These are phyloP conservation scores for Bos taurus DNA, from an alignment of 2,113 vertebrate genomes.

Conservation along the genomic window DNA sequence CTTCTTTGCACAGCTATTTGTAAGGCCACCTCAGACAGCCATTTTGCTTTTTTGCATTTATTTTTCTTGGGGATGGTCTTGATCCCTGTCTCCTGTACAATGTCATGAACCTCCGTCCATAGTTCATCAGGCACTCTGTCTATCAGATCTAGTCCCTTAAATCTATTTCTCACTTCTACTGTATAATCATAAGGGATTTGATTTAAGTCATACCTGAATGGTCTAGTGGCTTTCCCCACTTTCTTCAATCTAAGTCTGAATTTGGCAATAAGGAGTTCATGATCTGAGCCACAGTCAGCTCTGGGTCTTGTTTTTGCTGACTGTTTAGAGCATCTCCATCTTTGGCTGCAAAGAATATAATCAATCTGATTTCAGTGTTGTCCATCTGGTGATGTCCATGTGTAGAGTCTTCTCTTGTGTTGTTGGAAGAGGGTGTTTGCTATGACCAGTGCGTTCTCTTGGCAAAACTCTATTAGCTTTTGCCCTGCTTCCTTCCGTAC, in stretches of 20 bases:
- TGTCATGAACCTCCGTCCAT: rapidly evolving
- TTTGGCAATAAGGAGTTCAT: background rate
- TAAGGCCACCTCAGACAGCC: background rate
- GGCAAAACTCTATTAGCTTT: background rate
- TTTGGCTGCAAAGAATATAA: background rate
- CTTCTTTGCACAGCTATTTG: background rate
- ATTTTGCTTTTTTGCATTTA: background rate
- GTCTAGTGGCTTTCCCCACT: background rate
- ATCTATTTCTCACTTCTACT: background rate
- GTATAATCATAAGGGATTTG: background rate
- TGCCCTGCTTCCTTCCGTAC: background rate
- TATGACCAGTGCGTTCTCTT: background rate
- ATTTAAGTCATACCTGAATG: background rate
- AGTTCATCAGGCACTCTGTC: background rate
- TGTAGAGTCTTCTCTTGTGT: background rate
- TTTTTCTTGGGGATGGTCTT: background rate
- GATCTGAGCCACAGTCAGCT: background rate
- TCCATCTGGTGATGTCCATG: background rate
- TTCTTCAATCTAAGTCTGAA: background rate
- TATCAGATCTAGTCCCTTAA: background rate
- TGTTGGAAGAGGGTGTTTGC: background rate
- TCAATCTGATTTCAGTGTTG: rapidly evolving
- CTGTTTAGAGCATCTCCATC: background rate
- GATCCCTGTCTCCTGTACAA: background rate
- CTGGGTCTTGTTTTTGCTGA: rapidly evolving